Conservation (phyloP, 2,888 invertebrate species). For the Zaprionus lineosus region DNA sequence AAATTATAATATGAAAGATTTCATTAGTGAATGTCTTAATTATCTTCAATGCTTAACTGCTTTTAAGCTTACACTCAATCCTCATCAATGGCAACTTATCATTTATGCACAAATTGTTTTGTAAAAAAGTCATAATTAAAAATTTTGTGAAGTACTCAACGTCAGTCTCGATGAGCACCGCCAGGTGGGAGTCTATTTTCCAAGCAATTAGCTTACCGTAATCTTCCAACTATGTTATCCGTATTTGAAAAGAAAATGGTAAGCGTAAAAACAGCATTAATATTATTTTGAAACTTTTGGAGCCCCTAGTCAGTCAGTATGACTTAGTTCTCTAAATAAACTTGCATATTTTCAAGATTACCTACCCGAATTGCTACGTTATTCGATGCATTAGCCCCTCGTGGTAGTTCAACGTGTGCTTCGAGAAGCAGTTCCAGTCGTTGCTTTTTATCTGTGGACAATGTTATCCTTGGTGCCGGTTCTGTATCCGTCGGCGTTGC, state of each 20-base stretch:
- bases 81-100: slow-evolving; percentile 89
- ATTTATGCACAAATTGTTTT: slow-evolving; percentile 89
- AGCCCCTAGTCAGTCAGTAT: too few relatives aligned
- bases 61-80: slow-evolving; percentile 88
- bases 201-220: slow-evolving; percentile 91
- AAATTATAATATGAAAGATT: slow-evolving; percentile 1
- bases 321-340: too few relatives aligned
- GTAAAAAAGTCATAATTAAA: slow-evolving; percentile 88
- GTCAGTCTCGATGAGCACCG: slow-evolving; percentile 90
- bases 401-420: slow-evolving; percentile 74
- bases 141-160: slow-evolving; percentile 88
- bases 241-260: slow-evolving; percentile 22
- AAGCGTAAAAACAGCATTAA: slow-evolving; percentile 9
- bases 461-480: slow-evolving; percentile 28
- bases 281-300: too few relatives aligned
- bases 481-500: slow-evolving; percentile 42
- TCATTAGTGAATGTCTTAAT: slow-evolving; percentile 5
- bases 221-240: slow-evolving; percentile 86
- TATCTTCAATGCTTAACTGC: not conserved
- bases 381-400: slow-evolving; percentile 20
- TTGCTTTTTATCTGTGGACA: slow-evolving; percentile 47
- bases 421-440: slow-evolving; percentile 80
- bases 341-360: not conserved
- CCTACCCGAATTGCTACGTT: slow-evolving; percentile 70
- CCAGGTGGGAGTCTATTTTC: slow-evolving; percentile 89